These are phyloP conservation scores for Cantharis flavilabris DNA, from an alignment of 2,888 invertebrate species.

Conservation along the genomic window DNA sequence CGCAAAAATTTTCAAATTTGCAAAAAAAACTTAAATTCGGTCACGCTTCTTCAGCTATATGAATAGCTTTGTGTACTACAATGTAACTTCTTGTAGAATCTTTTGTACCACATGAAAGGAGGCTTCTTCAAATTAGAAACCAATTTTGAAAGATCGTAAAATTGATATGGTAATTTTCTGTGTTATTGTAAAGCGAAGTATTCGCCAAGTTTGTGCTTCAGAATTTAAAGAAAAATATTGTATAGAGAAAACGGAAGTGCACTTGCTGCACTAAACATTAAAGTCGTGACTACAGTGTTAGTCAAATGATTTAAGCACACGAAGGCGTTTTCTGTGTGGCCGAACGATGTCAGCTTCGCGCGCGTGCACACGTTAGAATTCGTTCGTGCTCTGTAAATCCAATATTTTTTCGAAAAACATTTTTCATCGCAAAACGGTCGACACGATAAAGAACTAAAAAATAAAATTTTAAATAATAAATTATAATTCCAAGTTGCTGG, in stretches of 20 bases:
- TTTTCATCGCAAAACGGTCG: background rate
- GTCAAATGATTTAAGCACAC: conserved; percentile 33
- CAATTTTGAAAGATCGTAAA: background rate
- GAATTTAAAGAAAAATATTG: background rate
- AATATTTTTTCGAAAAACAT: conserved; percentile 13
- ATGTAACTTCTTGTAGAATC: background rate
- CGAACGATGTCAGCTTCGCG: conserved; percentile 35
- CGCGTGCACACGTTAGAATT: conserved; percentile 36
- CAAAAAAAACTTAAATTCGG: background rate
- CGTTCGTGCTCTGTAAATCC: conserved; percentile 35
- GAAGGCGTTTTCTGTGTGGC: conserved; percentile 33
- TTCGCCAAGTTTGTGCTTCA: background rate
- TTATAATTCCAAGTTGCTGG: conserved; percentile 34
- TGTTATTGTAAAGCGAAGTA: background rate
- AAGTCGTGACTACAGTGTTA: conserved; percentile 33
- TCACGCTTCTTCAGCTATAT: background rate
- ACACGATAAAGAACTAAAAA: background rate
- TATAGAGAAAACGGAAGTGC: conserved; percentile 12
- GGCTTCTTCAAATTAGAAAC: background rate
- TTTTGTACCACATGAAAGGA: background rate
- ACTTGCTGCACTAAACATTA: conserved; percentile 17
- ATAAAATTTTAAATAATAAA: conserved; percentile 25
- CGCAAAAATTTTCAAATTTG: background rate
- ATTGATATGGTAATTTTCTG: background rate
- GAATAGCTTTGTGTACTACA: background rate